A percentile compares a stretch with the other conserved stretches of the same genome.
Evolutionary conservation across 2,113 vertebrate species (phyloP).

Genomic region (Tor tambroides): DNA sequence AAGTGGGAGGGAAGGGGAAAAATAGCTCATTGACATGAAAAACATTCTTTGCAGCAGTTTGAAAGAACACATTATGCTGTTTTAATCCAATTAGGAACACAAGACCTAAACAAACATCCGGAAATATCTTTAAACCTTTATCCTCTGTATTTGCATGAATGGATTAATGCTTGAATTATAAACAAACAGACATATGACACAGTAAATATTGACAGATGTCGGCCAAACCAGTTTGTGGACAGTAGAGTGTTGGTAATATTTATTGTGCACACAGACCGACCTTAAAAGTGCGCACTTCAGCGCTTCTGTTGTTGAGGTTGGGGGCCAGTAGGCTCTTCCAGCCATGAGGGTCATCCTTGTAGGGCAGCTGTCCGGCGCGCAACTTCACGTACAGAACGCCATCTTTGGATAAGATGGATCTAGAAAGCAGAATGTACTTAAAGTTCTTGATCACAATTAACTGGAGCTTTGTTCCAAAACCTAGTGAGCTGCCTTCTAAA

Average conservation of each 20-base stretch:
- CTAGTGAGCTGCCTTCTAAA: neutral
- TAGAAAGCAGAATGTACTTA: slow-evolving; percentile 62
- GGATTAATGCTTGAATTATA: neutral
- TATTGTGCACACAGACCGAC: slow-evolving; percentile 67
- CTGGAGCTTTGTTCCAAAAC: neutral
- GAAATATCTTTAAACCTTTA: neutral
- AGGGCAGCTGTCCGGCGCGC: slow-evolving; percentile 93
- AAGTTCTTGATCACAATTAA: neutral
- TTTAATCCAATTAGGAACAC: slow-evolving; percentile 12
- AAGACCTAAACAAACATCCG: neutral
- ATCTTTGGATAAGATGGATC: slow-evolving; percentile 91
- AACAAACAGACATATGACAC: neutral
- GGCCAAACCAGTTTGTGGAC: neutral
- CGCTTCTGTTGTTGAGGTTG: slow-evolving; percentile 82
- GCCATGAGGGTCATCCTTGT: slow-evolving; percentile 96
- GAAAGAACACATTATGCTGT: slow-evolving; percentile 1
- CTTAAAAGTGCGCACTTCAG: slow-evolving; percentile 89
- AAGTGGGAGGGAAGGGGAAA: neutral
- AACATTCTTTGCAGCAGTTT: neutral
- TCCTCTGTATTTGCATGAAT: neutral
- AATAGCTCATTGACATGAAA: slow-evolving; percentile 14
- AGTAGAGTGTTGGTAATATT: neutral
- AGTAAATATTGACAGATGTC: slow-evolving; percentile 19
- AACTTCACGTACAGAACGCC: slow-evolving; percentile 95
- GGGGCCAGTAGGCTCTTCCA: slow-evolving; percentile 94